Evolutionary conservation across 2,888 invertebrate species (phyloP).

Genomic region (Elegia similella): DNA sequence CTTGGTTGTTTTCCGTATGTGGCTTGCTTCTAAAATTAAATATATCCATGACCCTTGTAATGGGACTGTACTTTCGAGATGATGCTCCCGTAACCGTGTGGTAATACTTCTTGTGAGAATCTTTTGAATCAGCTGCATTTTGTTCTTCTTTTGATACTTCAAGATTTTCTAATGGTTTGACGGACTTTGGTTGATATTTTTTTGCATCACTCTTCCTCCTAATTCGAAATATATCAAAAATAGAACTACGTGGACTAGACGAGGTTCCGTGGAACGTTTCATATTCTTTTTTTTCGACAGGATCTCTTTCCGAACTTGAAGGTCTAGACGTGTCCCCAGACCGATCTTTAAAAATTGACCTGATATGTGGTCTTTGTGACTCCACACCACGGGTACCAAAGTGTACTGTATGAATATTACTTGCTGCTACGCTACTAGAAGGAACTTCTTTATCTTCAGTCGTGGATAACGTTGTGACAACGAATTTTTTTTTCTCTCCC

Average conservation of each 20-base stretch:
- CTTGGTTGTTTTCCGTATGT: constrained; percentile 53
- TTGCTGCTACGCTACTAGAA: constrained; percentile 54
- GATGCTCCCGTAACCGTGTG: constrained; percentile 77
- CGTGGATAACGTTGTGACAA: constrained; percentile 67
- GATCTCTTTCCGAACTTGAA: constrained; percentile 68
- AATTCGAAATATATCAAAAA: constrained; percentile 76
- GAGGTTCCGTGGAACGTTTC: constrained; percentile 77
- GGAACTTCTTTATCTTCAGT: constrained; percentile 58
- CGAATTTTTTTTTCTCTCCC: constrained; percentile 68
- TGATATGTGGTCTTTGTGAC: constrained; percentile 70
- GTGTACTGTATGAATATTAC: constrained; percentile 74
- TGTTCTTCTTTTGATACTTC: constrained; percentile 58
- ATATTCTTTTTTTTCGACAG: constrained; percentile 61
- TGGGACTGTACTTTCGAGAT: constrained; percentile 73
- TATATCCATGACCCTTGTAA: constrained; percentile 76
- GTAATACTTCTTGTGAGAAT: constrained; percentile 74
- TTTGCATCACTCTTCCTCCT: constrained; percentile 75
- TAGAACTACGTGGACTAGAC: constrained; percentile 74
- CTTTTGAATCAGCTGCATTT: constrained; percentile 54
- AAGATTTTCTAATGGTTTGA: constrained; percentile 59
- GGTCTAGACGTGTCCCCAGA: constrained; percentile 57
- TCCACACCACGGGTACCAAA: constrained; percentile 74
- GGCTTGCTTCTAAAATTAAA: constrained; percentile 61
- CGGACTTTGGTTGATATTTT: constrained; percentile 55
- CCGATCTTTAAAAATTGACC: constrained; percentile 71